Evolutionary conservation across 1,140 invertebrate genomes (phyloP), one percentile per base, ranked within the genome.

Genomic region (Calephelis virginiensis): DNA sequence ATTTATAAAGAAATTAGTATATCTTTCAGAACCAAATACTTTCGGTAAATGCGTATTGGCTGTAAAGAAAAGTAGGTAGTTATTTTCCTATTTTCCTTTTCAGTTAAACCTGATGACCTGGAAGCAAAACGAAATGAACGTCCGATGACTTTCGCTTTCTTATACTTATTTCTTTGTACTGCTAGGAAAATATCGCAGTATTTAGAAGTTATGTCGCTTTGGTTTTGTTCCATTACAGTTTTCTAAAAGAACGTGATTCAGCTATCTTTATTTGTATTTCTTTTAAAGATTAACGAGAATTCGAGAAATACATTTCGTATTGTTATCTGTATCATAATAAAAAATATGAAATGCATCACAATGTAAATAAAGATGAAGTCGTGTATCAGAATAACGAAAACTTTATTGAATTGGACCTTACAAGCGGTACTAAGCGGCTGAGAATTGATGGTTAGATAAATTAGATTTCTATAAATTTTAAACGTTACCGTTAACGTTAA

Each of bases 61-160:
- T 64, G 63, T 64, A 64, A 56, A 64, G 63, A 46, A 64, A 64
- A 64, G 50, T 64, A 64, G 63, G 48, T 64, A 64, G 63, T 64
- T 64, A 64, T 64, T 64, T 64, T 64, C 49, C 63, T 64, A 64
- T 64, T 64, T 64, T 64, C 63, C 49, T 50, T 64, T 64, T 64
- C 63, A 64, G 63, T 64, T 64, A 64, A 64, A 64, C 48, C 63
- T 64, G 63, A 64, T 64, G 63, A 64, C 63, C 63, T 64, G 63
- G 63, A 64, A 64, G 63, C 63, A 64, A 50, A 64, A 38, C 63
- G 63, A 56, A 64, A 64, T 64, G 63, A 64, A 50, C 63, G 63
- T 43, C 48, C 48, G 48, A 64, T 64, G 63, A 64, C 63, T 64
- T 64, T 64, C 63, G 63, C 40, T 64, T 64, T 64, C 63, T 64